phyloP scores from a whole-genome alignment of 1,140 invertebrate species.

The Nilaparvata lugens region DNA sequence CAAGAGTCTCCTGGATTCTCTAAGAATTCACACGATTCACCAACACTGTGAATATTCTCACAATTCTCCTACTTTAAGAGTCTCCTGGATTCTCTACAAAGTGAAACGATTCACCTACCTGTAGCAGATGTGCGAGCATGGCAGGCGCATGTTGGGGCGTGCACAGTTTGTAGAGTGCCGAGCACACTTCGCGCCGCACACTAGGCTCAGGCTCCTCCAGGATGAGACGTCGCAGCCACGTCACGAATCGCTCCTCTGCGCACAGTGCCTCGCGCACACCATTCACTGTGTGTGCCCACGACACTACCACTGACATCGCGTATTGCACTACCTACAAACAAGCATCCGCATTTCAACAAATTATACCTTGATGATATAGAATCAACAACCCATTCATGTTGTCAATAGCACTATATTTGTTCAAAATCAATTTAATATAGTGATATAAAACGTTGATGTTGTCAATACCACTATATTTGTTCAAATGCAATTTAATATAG shows the following conservation, averaged over 20 bases:
- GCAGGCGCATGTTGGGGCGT: slow-evolving; percentile 43
- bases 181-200: slow-evolving; percentile 79
- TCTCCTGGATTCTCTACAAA: no score
- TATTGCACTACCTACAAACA: slow-evolving; percentile 56
- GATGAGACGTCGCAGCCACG: slow-evolving; percentile 65
- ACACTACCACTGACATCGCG: slow-evolving; percentile 69
- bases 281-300: slow-evolving; percentile 70
- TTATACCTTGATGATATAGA: no score
- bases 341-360: no score
- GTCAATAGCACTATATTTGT: not conserved
- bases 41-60: no score
- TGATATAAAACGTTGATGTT: no score
- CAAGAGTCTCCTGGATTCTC: no score
- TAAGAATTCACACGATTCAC: no score
- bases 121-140: slow-evolving; percentile 65
- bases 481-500: no score
- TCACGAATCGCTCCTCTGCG: slow-evolving; percentile 51
- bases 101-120: no score
- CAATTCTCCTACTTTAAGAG: not conserved
- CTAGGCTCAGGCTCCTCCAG: slow-evolving; percentile 77
- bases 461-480: no score
- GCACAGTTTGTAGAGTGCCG: slow-evolving; percentile 81
- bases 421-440: no score
- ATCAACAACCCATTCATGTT: not conserved
- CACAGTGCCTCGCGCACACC: slow-evolving; percentile 54